Conservation (phyloP, 2,888 invertebrate species). For the Trachelus iudaicus region DNA sequence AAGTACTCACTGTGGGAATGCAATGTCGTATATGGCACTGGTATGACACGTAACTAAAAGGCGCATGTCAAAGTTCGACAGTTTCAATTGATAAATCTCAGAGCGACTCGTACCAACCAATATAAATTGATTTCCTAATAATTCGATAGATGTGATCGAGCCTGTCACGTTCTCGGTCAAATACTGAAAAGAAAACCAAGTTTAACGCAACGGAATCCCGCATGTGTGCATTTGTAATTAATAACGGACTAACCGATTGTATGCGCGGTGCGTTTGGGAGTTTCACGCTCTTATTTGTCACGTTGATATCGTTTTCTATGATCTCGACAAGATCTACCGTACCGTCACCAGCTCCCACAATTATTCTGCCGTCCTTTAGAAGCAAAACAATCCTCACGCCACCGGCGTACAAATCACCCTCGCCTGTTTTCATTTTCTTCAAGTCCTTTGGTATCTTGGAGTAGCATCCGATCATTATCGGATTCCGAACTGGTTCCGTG, state of each 20-base stretch:
- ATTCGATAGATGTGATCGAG: slow-evolving; percentile 80
- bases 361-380: slow-evolving; percentile 71
- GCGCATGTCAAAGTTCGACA: slow-evolving; percentile 75
- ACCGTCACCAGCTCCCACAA: slow-evolving; percentile 90
- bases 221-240: not conserved
- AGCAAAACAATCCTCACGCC: slow-evolving; percentile 76
- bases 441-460: slow-evolving; percentile 71
- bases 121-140: slow-evolving; percentile 71
- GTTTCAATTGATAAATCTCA: slow-evolving; percentile 83
- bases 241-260: slow-evolving; percentile 56
- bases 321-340: slow-evolving; percentile 77
- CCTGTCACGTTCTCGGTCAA: slow-evolving; percentile 72
- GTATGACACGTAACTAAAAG: slow-evolving; percentile 87
- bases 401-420: slow-evolving; percentile 70
- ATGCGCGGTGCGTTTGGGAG: slow-evolving; percentile 59
- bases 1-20: slow-evolving; percentile 82
- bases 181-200: slow-evolving; percentile 57
- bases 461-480: slow-evolving; percentile 74
- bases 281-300: slow-evolving; percentile 14
- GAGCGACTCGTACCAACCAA: slow-evolving; percentile 81
- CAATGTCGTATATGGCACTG: slow-evolving; percentile 81
- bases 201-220: too few species aligned
- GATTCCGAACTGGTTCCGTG: slow-evolving; percentile 68
- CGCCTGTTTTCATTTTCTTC: slow-evolving; percentile 68
- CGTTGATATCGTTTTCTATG: slow-evolving; percentile 37